These are phyloP conservation scores for Rhabditoides inermis DNA, from an alignment of 2,888 invertebrate species.

Conservation along the genomic window DNA sequence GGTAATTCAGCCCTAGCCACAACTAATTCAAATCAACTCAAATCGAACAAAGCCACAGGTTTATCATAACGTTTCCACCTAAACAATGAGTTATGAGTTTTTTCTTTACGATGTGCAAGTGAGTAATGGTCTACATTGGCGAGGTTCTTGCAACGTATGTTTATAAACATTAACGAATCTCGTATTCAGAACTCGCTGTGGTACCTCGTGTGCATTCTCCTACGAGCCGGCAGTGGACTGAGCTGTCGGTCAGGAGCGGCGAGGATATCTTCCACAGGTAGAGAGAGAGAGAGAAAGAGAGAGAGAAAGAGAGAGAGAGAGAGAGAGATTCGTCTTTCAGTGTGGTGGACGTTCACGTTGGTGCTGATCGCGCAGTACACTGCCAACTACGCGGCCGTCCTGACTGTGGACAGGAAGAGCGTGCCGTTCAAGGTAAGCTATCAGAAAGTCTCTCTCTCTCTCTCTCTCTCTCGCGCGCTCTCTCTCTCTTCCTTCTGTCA, in stretches of 20 bases:
- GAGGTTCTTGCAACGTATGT: not conserved
- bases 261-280: slow-evolving; percentile 9
- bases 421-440: slow-evolving; percentile 54
- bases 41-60: too few relatives aligned
- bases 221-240: slow-evolving; percentile 89
- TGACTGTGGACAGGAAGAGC: slow-evolving; percentile 75
- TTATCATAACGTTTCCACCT: not conserved
- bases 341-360: slow-evolving; percentile 96
- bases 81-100: not conserved
- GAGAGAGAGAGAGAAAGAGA: too few relatives aligned
- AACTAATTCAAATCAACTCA: too few relatives aligned
- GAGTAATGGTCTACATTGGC: not conserved
- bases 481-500: not conserved
- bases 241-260: slow-evolving; percentile 67
- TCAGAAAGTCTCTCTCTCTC: not conserved
- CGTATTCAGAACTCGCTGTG: slow-evolving; percentile 36
- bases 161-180: not conserved
- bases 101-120: not conserved
- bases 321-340: slow-evolving; percentile 76
- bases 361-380: slow-evolving; percentile 98
- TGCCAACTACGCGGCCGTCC: slow-evolving; percentile 88
- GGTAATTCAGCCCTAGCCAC: too few relatives aligned
- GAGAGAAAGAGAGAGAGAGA: too few relatives aligned
- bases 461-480: too few relatives aligned
- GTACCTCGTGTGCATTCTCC: slow-evolving; percentile 64